phyloP scores from a whole-genome alignment of 1,140 invertebrate genomes.

The Hestina assimilis region DNA sequence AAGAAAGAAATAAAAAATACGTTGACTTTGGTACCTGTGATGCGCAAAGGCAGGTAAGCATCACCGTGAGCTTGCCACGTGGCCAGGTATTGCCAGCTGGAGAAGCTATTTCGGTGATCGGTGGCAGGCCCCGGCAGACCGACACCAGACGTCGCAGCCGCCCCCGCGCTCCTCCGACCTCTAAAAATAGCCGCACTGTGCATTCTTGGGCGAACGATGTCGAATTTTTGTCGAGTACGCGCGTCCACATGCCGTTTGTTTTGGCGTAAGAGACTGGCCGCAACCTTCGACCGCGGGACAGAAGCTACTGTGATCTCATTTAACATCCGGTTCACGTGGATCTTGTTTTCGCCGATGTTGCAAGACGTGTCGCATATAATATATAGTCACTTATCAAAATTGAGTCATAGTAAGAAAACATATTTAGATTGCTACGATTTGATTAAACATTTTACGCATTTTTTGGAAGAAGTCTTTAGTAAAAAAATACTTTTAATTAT shows the following conservation, averaged over 20 bases:
- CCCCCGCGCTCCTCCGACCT: constrained; percentile 68
- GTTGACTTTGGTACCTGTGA: background rate
- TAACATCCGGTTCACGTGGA: constrained; percentile 25
- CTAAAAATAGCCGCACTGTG: constrained; percentile 75
- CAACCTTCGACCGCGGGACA: constrained; percentile 47
- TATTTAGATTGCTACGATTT: too few species aligned
- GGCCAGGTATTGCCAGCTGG: constrained; percentile 75
- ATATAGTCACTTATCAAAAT: background rate
- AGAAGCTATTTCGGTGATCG: constrained; percentile 73
- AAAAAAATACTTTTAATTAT: too few species aligned
- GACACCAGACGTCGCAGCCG: constrained; percentile 75
- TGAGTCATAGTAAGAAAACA: background rate
- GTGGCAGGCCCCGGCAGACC: constrained; percentile 74
- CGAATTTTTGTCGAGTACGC: constrained; percentile 77
- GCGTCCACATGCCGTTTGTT: constrained; percentile 74
- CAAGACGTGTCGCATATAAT: background rate
- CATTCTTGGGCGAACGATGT: constrained; percentile 77
- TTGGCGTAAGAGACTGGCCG: constrained; percentile 55
- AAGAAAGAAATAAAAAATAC: background rate
- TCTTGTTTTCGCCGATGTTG: constrained; percentile 21
- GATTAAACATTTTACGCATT: too few species aligned
- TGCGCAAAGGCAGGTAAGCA: constrained; percentile 34
- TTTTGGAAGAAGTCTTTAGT: too few species aligned
- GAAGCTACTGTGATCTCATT: constrained; percentile 29
- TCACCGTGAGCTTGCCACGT: constrained; percentile 55